A percentile compares a stretch with the other conserved stretches of the same genome.
phyloP scores from a whole-genome alignment of 2,888 invertebrate species.

The Desoria tigrina region DNA sequence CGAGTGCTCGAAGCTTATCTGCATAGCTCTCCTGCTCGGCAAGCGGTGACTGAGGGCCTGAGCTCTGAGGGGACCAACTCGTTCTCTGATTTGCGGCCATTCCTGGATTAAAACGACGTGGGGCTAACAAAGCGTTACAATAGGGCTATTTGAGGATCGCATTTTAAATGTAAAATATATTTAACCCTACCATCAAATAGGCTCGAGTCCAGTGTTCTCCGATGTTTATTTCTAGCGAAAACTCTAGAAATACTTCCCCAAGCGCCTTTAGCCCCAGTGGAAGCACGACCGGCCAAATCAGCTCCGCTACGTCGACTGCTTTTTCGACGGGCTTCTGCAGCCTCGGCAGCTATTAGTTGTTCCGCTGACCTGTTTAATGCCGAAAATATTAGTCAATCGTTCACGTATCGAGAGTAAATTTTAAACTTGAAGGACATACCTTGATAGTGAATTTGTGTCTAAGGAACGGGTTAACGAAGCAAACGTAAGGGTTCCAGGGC shows the following conservation, averaged over 20 bases:
- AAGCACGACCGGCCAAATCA: slow-evolving; percentile 51
- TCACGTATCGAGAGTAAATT: neutral
- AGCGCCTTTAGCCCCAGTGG: slow-evolving; percentile 61
- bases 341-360: slow-evolving; percentile 69
- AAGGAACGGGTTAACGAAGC: slow-evolving; percentile 60
- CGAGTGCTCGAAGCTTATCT: slow-evolving; percentile 72
- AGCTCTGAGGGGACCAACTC: slow-evolving; percentile 54
- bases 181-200: slow-evolving; percentile 65
- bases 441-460: slow-evolving; percentile 68
- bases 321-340: slow-evolving; percentile 52
- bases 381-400: slow-evolving; percentile 5
- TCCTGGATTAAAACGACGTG: slow-evolving; percentile 24
- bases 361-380: slow-evolving; percentile 68
- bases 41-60: slow-evolving; percentile 61
- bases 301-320: slow-evolving; percentile 52
- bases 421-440: slow-evolving; percentile 40
- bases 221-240: slow-evolving; percentile 80
- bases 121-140: too few species aligned
- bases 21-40: slow-evolving; percentile 70
- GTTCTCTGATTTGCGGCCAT: slow-evolving; percentile 46
- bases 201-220: slow-evolving; percentile 71
- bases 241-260: slow-evolving; percentile 91
- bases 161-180: neutral
- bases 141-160: neutral
- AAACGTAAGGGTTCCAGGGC: slow-evolving; percentile 51